phyloP scores from a whole-genome alignment of 2,888 invertebrate genomes.

The Sminthurinus aureus region DNA sequence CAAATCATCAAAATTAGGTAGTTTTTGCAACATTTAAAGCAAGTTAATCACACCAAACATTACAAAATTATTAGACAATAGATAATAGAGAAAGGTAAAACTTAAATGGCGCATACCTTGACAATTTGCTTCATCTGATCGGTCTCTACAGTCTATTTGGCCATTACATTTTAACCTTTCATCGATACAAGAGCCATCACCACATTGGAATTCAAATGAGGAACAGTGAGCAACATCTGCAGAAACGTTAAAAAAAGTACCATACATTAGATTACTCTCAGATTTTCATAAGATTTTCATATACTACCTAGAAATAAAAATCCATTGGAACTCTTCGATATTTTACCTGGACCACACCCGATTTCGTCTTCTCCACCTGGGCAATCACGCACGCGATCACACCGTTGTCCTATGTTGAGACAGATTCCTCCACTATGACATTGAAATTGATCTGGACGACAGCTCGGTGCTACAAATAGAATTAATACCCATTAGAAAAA shows the following conservation, averaged over 20 bases:
- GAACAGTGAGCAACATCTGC: constrained; percentile 16
- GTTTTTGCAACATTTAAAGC: not conserved
- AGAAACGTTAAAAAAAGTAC: too few species aligned
- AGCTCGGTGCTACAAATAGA: too few species aligned
- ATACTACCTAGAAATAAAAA: too few species aligned
- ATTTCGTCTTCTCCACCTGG: not conserved
- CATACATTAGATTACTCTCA: too few species aligned
- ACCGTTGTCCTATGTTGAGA: constrained; percentile 10
- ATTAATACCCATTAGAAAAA: too few species aligned
- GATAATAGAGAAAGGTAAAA: constrained; percentile 37
- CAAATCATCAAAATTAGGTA: not conserved
- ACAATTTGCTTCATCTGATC: constrained; percentile 74
- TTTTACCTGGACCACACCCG: not conserved
- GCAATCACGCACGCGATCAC: not conserved
- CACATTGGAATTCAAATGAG: constrained; percentile 65
- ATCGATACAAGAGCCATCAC: constrained; percentile 71
- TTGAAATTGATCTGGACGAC: too few species aligned
- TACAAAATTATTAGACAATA: constrained; percentile 1
- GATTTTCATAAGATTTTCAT: too few species aligned
- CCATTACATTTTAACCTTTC: constrained; percentile 69
- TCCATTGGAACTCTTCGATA: too few species aligned
- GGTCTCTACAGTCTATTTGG: constrained; percentile 70
- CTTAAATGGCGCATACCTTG: constrained; percentile 34
- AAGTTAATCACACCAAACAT: not conserved
- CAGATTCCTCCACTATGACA: not conserved